Conservation (phyloP, 2,113 vertebrate genomes). For the Salvelinus sp. region DNA sequence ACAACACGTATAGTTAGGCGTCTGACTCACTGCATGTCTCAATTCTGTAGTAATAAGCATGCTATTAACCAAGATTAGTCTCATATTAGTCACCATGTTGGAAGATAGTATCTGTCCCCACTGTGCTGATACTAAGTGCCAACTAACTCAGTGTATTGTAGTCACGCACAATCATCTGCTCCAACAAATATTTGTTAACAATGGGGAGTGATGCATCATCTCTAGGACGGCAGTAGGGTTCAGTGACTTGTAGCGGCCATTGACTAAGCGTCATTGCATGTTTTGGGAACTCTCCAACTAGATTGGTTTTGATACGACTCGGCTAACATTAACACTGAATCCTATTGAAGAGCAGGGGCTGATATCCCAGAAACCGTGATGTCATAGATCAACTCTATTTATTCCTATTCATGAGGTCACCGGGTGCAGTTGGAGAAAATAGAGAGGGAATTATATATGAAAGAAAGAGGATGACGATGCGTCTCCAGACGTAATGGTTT, state of each 20-base stretch:
- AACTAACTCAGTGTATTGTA: too few relatives aligned
- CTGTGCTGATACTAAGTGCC: too few relatives aligned
- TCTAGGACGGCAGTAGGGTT: too few relatives aligned
- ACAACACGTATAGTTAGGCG: background rate
- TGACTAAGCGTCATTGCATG: constrained; percentile 30
- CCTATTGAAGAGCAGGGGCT: too few relatives aligned
- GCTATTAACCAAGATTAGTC: too few relatives aligned
- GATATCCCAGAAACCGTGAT: background rate
- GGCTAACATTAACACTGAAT: too few relatives aligned
- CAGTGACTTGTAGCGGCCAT: background rate
- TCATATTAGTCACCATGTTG: too few relatives aligned
- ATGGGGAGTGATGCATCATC: too few relatives aligned
- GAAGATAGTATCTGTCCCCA: too few relatives aligned
- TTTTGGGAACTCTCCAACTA: constrained; percentile 47
- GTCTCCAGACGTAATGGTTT: background rate
- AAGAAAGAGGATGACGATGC: background rate
- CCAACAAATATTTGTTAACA: too few relatives aligned
- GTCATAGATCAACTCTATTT: background rate
- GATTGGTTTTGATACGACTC: background rate
- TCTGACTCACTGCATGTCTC: background rate
- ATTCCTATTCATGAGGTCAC: background rate
- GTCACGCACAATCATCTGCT: too few relatives aligned
- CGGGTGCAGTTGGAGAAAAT: background rate
- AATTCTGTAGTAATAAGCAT: background rate
- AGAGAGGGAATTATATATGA: background rate